Conservation (phyloP, 2,113 vertebrate genomes). For the Puntigrus tetrazona region DNA sequence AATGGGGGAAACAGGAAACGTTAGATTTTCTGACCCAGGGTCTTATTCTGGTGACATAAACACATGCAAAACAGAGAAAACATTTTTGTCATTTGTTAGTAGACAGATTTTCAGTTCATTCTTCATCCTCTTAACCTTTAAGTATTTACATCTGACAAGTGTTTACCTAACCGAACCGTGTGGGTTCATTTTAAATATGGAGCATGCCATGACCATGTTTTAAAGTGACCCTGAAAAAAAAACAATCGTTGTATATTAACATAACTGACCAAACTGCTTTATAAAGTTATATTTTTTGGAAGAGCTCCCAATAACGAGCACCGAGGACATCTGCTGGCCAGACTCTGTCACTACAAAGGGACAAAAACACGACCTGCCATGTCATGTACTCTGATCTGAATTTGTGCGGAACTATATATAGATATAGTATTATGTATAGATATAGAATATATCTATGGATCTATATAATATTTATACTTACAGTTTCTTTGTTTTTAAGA, state of each 20-base stretch:
- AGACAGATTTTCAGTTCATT: too few species aligned
- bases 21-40: neutral
- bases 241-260: too few species aligned
- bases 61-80: neutral
- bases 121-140: neutral
- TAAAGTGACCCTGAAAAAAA: neutral
- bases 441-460: too few species aligned
- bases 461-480: too few species aligned
- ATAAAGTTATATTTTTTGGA: neutral
- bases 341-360: neutral
- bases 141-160: neutral
- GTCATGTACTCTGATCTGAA: too few species aligned
- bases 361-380: too few species aligned
- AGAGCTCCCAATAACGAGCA: neutral
- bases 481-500: too few species aligned
- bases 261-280: neutral
- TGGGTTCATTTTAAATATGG: neutral
- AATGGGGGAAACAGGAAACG: neutral
- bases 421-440: too few species aligned
- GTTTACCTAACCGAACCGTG: neutral
- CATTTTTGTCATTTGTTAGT: neutral
- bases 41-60: neutral
- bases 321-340: constrained; percentile 1
- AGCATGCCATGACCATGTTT: neutral
- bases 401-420: too few species aligned